Base-by-base conservation (phyloP, 2,797 vertebrate genomes). In the Morus bassanus region DNA sequence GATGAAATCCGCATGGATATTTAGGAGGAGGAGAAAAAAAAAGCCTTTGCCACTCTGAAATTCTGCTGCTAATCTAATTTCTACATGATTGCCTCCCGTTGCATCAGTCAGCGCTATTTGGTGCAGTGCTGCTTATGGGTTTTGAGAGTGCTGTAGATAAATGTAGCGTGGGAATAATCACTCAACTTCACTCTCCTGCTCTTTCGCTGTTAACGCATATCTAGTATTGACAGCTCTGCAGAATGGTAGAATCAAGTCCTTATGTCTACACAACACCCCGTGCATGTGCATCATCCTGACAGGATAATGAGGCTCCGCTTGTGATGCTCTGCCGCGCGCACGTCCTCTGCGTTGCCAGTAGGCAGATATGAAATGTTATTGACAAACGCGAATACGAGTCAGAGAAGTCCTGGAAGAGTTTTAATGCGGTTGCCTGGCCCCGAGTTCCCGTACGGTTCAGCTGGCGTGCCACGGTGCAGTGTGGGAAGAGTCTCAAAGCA, bases 91-190 rank as follows among this genome's bases (percentile, higher is more conserved):
- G 68, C 91, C 72, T 93, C 85, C 48, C 31, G 0, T 91, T 88
- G 93, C 94, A 93, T 76, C 91, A 79, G 68, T 39, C 90, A 27
- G 88, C 1, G 7, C 91, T 46, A 13, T 64, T 93, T 95, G 96
- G 27, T 89, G 95, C 96, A 95, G 95, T 27, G 94, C 91, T 65
- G 91, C 77, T 72, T 18, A 18, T 11, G 74, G 77, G 50, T 10
- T 88, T 67, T 11, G 68, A 2, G 53, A 59, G 91, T 1, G 78
- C 96, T 48, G 91, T 28, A 23, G 95, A 75, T 65, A 11, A 95
- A 61, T 12, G 41, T 28, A 76, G 96, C 91, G 96, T 96, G 96
- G 96, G 95, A 96, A 94, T 89, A 33, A 95, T 91, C 80, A 13
- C 96, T 91, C 80, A 4, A 3, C 93, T 72, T 31, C 53, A 0